Evolutionary conservation across 2,888 invertebrate genomes (phyloP).

Genomic region (Spicauda simplicius): DNA sequence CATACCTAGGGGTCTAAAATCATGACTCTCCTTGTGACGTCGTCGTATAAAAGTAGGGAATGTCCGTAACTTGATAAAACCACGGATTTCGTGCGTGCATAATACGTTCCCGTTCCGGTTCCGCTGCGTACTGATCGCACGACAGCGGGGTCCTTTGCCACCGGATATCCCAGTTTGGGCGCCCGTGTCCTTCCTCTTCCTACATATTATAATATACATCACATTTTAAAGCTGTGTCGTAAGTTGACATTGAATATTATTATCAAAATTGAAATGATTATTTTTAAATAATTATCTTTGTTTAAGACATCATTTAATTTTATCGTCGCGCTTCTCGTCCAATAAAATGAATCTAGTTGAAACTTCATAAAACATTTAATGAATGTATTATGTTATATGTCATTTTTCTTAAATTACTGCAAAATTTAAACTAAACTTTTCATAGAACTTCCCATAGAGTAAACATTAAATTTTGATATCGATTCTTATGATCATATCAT

Average conservation of each 20-base stretch:
- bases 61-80: not conserved
- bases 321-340: not conserved
- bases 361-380: too few species aligned
- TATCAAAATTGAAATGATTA: too few species aligned
- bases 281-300: too few species aligned
- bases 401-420: too few species aligned
- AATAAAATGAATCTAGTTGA: not conserved
- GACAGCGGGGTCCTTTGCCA: not conserved
- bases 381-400: too few species aligned
- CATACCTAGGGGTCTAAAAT: too few species aligned
- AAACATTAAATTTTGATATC: not conserved
- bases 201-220: constrained; percentile 17
- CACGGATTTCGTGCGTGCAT: too few species aligned
- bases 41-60: too few species aligned
- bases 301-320: too few species aligned
- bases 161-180: constrained; percentile 20
- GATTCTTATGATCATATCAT: not conserved
- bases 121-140: constrained; percentile 6
- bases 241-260: not conserved
- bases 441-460: too few species aligned
- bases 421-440: too few species aligned
- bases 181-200: constrained; percentile 7
- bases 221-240: not conserved
- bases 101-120: not conserved
- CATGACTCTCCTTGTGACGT: too few species aligned